A percentile compares a stretch with the other conserved stretches of the same genome.
These are phyloP conservation scores for Tarsius wallacei DNA, from an alignment of 2,797 vertebrate species.

Conservation along the genomic window DNA sequence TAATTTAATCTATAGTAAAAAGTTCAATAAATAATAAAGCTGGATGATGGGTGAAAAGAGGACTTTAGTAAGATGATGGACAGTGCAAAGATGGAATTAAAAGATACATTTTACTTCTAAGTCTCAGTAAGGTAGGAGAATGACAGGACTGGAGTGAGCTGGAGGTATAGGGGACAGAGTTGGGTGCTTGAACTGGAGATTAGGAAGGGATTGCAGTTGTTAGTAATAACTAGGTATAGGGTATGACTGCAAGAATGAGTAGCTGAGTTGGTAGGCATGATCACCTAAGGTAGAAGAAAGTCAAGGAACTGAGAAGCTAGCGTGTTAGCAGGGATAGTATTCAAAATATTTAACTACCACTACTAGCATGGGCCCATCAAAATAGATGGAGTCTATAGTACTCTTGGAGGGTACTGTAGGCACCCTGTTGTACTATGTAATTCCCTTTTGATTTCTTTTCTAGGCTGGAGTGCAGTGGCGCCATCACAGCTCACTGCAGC, in stretches of 20 bases:
- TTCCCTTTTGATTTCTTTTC: not conserved
- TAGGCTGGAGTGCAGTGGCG: no score
- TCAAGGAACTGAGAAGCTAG: not conserved
- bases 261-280: not conserved
- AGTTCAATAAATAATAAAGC: not conserved
- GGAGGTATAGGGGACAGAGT: not conserved
- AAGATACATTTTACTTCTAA: not conserved
- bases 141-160: not conserved
- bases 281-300: slow-evolving; percentile 19
- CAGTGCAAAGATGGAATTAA: no score
- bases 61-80: not conserved
- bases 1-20: not conserved
- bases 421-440: not conserved
- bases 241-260: not conserved
- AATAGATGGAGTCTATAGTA: not conserved
- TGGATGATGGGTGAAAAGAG: not conserved
- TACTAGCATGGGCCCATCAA: not conserved
- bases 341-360: slow-evolving; percentile 24
- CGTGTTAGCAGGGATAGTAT: not conserved
- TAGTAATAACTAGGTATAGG: not conserved
- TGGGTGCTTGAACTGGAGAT: not conserved
- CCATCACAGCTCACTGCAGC: no score
- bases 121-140: not conserved
- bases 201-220: not conserved
- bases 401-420: not conserved